A percentile compares a stretch with the other conserved stretches of the same genome.
phyloP scores from a whole-genome alignment of 2,113 vertebrate species.

The Psettodes erumei region DNA sequence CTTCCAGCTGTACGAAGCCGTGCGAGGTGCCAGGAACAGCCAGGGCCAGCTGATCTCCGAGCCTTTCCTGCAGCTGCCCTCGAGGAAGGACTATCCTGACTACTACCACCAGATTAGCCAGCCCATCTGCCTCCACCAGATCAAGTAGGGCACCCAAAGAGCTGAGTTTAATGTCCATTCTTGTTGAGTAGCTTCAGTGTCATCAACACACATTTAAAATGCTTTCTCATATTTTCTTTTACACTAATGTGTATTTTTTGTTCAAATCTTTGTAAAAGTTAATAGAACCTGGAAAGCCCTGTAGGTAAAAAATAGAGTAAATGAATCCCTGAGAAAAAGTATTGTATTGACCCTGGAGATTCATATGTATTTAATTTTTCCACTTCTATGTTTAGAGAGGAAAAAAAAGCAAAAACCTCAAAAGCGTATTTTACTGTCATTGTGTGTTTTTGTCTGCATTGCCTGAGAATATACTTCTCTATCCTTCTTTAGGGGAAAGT shows the following conservation, averaged over 20 bases:
- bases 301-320: too few relatives aligned
- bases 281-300: too few relatives aligned
- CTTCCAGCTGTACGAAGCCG: constrained; percentile 96
- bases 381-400: background rate
- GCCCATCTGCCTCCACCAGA: constrained; percentile 93
- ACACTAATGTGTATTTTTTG: too few relatives aligned
- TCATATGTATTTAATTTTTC: background rate
- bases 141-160: constrained; percentile 86
- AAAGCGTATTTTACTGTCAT: background rate
- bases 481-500: background rate
- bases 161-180: background rate
- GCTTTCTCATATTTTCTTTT: too few relatives aligned
- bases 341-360: background rate
- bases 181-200: too few relatives aligned
- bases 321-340: background rate
- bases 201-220: too few relatives aligned
- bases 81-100: constrained; percentile 97
- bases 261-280: too few relatives aligned
- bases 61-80: constrained; percentile 96
- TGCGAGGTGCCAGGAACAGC: constrained; percentile 94
- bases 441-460: background rate
- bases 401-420: background rate
- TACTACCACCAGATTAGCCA: constrained; percentile 97
- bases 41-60: constrained; percentile 97
- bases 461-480: too few relatives aligned